These are phyloP conservation scores for Drosophila prolongata DNA, from an alignment of 2,888 invertebrate genomes.

Conservation along the genomic window DNA sequence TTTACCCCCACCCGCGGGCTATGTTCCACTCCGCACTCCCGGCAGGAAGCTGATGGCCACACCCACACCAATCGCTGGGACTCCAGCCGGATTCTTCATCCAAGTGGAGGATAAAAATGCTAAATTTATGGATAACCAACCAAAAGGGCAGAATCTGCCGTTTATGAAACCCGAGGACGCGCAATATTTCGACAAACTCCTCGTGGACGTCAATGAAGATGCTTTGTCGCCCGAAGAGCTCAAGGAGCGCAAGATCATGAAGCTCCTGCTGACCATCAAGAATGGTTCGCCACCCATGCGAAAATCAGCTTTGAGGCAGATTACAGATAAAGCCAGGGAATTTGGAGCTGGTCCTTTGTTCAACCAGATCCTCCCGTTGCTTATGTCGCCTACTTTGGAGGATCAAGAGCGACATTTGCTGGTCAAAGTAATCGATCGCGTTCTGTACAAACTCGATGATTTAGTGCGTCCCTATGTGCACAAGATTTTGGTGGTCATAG, in stretches of 20 bases:
- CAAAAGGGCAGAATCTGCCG: slow-evolving; percentile 97
- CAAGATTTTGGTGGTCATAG: slow-evolving; percentile 99
- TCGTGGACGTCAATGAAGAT: slow-evolving; percentile 99
- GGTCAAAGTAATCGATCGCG: slow-evolving; percentile 99
- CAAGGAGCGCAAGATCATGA: slow-evolving; percentile 99
- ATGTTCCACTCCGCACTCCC: slow-evolving; percentile 98
- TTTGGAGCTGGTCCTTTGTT: slow-evolving; percentile 99
- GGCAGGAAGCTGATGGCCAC: slow-evolving; percentile 98
- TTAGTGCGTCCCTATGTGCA: slow-evolving; percentile 99
- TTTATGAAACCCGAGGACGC: slow-evolving; percentile 99
- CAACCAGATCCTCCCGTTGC: slow-evolving; percentile 98
- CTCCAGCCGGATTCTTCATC: slow-evolving; percentile 97
- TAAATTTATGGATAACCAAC: slow-evolving; percentile 97
- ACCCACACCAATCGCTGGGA: slow-evolving; percentile 97
- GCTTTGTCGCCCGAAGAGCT: slow-evolving; percentile 97
- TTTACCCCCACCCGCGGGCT: slow-evolving; percentile 97
- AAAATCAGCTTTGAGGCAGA: slow-evolving; percentile 98
- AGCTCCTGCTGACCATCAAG: slow-evolving; percentile 98
- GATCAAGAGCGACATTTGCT: slow-evolving; percentile 99
- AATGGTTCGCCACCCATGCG: slow-evolving; percentile 99
- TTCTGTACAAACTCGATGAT: slow-evolving; percentile 99
- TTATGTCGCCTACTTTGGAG: slow-evolving; percentile 99
- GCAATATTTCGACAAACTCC: slow-evolving; percentile 99
- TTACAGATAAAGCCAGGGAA: slow-evolving; percentile 99
- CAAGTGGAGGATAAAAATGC: slow-evolving; percentile 95